Evolutionary conservation across 2,888 invertebrate species (phyloP).

Genomic region (Plebejus melissa): DNA sequence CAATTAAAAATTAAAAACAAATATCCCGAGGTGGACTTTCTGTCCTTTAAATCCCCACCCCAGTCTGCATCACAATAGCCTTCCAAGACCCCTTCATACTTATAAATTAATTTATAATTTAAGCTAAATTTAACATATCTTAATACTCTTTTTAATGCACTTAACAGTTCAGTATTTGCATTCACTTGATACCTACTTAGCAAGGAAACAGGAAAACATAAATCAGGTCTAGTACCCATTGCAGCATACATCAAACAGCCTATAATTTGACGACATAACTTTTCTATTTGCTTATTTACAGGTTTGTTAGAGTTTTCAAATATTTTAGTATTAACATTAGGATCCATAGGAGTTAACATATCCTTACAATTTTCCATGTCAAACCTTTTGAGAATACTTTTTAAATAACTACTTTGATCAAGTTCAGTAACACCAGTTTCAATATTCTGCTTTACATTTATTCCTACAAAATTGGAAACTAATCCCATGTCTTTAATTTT

Average conservation of each 20-base stretch:
- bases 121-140: slow-evolving; percentile 39
- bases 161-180: not conserved
- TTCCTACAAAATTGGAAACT: slow-evolving; percentile 34
- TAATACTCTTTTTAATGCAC: slow-evolving; percentile 38
- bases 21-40: slow-evolving; percentile 42
- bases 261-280: slow-evolving; percentile 33
- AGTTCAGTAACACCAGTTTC: slow-evolving; percentile 30
- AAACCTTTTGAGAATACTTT: slow-evolving; percentile 34
- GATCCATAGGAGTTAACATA: slow-evolving; percentile 34
- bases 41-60: slow-evolving; percentile 39
- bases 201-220: not conserved
- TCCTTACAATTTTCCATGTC: slow-evolving; percentile 35
- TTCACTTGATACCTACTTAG: slow-evolving; percentile 32
- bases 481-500: slow-evolving; percentile 37
- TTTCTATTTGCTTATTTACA: slow-evolving; percentile 30
- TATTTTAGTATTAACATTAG: slow-evolving; percentile 31
- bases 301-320: not conserved
- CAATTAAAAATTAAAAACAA: slow-evolving; percentile 39
- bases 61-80: slow-evolving; percentile 42
- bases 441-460: slow-evolving; percentile 35
- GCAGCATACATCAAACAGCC: slow-evolving; percentile 35
- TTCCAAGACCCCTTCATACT: slow-evolving; percentile 31
- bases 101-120: slow-evolving; percentile 35
- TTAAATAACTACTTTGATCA: slow-evolving; percentile 32
- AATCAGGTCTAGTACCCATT: slow-evolving; percentile 37